phyloP scores from a whole-genome alignment of 2,113 vertebrate genomes.

The Platycercus adscitus region DNA sequence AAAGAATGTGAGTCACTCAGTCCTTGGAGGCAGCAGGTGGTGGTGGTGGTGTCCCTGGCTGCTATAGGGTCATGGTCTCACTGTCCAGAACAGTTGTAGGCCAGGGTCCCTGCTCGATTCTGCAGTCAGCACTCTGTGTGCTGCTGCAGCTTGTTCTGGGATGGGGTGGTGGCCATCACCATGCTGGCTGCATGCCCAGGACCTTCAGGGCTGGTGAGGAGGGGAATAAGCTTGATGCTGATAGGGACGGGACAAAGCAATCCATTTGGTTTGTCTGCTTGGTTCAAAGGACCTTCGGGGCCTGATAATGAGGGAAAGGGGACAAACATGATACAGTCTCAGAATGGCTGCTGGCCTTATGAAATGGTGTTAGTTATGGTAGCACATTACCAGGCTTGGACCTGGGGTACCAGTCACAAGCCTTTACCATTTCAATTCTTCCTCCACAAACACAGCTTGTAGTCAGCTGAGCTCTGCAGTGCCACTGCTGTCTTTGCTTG shows the following conservation, averaged over 20 bases:
- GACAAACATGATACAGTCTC: background rate
- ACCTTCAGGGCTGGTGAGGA: background rate
- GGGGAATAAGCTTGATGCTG: background rate
- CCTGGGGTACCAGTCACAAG: background rate
- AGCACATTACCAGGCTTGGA: rapidly evolving
- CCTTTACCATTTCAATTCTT: background rate
- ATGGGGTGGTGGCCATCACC: background rate
- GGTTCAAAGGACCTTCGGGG: background rate
- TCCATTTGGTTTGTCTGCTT: background rate
- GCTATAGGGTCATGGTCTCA: rapidly evolving
- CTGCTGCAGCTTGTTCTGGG: background rate
- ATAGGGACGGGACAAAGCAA: background rate
- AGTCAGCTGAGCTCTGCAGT: background rate
- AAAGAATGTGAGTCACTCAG: background rate
- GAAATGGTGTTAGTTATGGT: background rate
- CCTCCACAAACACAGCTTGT: background rate
- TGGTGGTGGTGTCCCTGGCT: background rate
- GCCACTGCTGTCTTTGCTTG: background rate
- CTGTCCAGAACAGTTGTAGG: background rate
- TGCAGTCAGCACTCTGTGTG: background rate
- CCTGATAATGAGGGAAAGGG: background rate
- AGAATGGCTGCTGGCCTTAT: background rate
- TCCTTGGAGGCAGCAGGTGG: background rate
- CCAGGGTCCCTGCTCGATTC: background rate
- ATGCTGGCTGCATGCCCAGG: background rate